A percentile compares a stretch with the other conserved stretches of the same genome.
These are phyloP conservation scores for Sternotherus odoratus DNA, from an alignment of 2,797 vertebrate genomes.

Conservation along the genomic window DNA sequence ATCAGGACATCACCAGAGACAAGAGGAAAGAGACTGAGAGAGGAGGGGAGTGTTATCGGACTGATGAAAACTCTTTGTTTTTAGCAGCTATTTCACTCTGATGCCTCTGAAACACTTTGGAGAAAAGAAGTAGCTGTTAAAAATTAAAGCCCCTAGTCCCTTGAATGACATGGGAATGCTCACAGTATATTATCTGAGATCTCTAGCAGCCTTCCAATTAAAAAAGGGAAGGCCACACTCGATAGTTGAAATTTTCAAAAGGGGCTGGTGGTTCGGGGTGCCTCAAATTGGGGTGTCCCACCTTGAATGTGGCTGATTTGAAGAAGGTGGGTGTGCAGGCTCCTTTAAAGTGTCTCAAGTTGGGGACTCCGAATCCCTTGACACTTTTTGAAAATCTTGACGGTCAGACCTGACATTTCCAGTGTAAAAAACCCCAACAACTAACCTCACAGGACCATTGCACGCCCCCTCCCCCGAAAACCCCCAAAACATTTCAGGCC, in stretches of 20 bases:
- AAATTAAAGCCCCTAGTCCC: not conserved
- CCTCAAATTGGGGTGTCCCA: not conserved
- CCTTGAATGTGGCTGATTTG: not conserved
- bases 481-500: not conserved
- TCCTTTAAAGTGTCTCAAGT: not conserved
- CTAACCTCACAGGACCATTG: not conserved
- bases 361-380: not conserved
- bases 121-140: not conserved
- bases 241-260: not conserved
- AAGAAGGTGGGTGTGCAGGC: not conserved
- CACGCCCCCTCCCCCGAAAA: not conserved
- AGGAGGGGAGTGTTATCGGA: not conserved
- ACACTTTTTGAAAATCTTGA: not conserved
- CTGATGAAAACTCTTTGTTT: not conserved
- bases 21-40: fast-evolving
- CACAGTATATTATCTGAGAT: not conserved
- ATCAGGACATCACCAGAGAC: not conserved
- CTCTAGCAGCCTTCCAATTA: not conserved
- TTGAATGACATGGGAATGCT: not conserved
- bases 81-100: not conserved
- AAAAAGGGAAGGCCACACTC: not conserved
- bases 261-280: not conserved
- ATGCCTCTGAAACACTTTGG: not conserved
- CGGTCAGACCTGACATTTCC: not conserved
- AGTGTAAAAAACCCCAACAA: not conserved